These are phyloP conservation scores for Avahi laniger DNA, from an alignment of 2,797 vertebrate species.

Conservation along the genomic window DNA sequence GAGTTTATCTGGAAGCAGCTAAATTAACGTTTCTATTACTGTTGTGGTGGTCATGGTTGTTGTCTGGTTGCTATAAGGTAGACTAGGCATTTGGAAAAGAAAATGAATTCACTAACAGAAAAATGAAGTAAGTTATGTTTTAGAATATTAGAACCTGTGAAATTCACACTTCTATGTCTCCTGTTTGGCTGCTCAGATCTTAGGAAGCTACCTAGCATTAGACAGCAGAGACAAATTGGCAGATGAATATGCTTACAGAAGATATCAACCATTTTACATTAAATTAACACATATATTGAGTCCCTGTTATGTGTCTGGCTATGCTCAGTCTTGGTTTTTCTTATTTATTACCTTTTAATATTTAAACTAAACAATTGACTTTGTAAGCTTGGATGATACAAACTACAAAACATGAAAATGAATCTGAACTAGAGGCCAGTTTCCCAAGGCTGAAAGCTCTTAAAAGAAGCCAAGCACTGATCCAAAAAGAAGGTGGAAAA, in stretches of 20 bases:
- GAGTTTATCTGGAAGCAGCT: background rate
- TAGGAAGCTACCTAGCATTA: background rate
- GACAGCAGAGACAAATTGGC: background rate
- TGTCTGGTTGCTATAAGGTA: background rate
- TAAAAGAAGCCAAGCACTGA: background rate
- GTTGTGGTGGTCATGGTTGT: background rate
- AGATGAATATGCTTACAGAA: background rate
- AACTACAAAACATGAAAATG: background rate
- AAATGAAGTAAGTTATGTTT: background rate
- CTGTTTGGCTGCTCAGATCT: background rate
- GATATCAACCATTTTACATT: background rate
- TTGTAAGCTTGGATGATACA: background rate
- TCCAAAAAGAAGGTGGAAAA: background rate
- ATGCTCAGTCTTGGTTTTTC: background rate
- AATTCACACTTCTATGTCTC: background rate
- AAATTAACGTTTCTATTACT: background rate
- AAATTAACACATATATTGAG: background rate
- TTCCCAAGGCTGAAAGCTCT: background rate
- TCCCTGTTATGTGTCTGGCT: background rate
- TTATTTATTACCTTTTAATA: background rate
- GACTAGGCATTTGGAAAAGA: background rate
- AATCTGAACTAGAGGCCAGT: background rate
- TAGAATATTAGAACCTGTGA: background rate
- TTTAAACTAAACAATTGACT: background rate
- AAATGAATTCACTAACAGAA: background rate